Percentiles rank a stretch among this genome's conserved stretches.
Conservation (phyloP, 2,797 vertebrate genomes). For the Cetoscarus ocellatus region DNA sequence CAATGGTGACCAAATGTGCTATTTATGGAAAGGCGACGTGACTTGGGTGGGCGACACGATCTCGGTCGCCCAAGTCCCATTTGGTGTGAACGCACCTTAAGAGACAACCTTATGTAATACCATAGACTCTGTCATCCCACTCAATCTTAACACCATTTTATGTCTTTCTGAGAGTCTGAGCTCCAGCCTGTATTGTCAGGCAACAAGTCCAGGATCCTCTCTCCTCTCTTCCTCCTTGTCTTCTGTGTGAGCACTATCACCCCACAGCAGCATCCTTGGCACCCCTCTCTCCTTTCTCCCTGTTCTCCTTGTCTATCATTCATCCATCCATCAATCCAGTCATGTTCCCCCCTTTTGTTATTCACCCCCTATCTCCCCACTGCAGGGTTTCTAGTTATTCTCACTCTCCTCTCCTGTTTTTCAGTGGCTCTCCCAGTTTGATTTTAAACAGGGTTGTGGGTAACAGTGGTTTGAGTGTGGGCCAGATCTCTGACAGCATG, state of each 20-base stretch:
- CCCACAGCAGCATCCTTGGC: conserved; percentile 59
- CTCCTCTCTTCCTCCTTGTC: conserved; percentile 6
- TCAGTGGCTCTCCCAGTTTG: conserved; percentile 29
- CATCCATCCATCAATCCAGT: conserved; percentile 58
- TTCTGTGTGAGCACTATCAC: conserved; percentile 56
- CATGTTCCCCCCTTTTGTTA: conserved; percentile 60
- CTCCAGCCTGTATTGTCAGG: conserved; percentile 28
- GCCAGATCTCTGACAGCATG: conserved; percentile 51
- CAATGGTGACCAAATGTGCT: too few species aligned
- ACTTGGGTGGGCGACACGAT: too few species aligned
- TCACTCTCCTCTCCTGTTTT: conserved; percentile 9
- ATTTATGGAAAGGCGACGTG: too few species aligned
- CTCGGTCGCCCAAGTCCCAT: too few species aligned
- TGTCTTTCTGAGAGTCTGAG: neutral
- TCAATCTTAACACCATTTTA: neutral
- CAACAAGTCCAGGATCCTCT: conserved; percentile 56
- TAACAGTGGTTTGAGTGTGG: conserved; percentile 37
- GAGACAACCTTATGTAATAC: neutral
- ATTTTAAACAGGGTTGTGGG: conserved; percentile 7
- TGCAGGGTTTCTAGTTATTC: conserved; percentile 67
- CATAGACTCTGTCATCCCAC: too few species aligned
- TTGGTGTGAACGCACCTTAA: too few species aligned
- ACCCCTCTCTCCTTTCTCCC: conserved; percentile 29
- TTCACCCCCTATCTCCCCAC: conserved; percentile 64
- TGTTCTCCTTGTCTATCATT: conserved; percentile 55